Conservation (phyloP, 2,797 vertebrate genomes). For the Falco berigora region DNA sequence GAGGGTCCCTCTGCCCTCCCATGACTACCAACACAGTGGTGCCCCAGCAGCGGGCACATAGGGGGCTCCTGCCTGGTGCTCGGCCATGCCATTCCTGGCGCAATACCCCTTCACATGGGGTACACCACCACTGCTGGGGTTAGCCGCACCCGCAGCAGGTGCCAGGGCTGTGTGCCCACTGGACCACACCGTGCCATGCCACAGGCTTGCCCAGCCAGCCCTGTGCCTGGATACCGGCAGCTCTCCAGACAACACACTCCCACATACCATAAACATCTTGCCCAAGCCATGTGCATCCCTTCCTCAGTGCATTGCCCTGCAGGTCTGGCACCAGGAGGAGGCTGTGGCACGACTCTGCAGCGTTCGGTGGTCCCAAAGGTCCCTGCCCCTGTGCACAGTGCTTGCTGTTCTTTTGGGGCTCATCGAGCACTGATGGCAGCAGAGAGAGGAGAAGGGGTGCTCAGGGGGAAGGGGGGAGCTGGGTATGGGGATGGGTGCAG, state of each 20-base stretch:
- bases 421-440: fast-evolving
- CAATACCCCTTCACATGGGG: too few relatives aligned
- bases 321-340: fast-evolving
- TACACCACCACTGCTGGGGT: fast-evolving
- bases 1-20: not conserved
- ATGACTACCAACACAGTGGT: fast-evolving
- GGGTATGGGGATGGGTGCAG: not conserved
- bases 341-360: fast-evolving
- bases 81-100: fast-evolving
- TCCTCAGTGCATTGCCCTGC: not conserved
- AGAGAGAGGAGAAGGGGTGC: not conserved
- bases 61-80: not conserved
- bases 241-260: slow-evolving; percentile 49
- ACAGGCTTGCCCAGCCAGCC: not conserved
- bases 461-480: fast-evolving
- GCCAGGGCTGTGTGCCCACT: fast-evolving
- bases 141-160: fast-evolving
- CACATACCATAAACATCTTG: not conserved
- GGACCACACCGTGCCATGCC: fast-evolving
- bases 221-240: slow-evolving; percentile 21
- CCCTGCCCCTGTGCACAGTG: fast-evolving
- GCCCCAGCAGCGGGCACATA: not conserved
- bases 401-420: fast-evolving
- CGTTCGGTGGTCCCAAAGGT: fast-evolving
- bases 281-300: not conserved